Evolutionary conservation across 37 sponge, comb jelly and placozoan species (phyloP), one percentile per base, ranked within the genome.

Genomic region (Diacarnus erythraeanus): DNA sequence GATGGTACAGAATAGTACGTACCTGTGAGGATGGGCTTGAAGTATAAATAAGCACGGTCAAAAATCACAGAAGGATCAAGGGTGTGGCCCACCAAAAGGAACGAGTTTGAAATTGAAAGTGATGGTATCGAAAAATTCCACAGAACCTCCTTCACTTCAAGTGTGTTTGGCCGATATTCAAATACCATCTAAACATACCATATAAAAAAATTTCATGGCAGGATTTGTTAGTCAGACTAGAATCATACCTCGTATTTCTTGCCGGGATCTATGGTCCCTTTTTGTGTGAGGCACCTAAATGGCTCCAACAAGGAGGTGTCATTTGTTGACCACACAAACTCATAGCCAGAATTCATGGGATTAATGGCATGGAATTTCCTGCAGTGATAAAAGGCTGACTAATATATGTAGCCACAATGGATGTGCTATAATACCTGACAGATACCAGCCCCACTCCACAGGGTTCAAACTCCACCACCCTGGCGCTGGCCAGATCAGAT

Each of bases 91-190:
- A 96, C 94, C 27, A 98, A 74, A 42, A 98, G 90, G 71, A 98
- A 91, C 9, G 96, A 77, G 39, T 85, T 72, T 37, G 86, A 75
- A 35, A 94, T 43, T 71, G 80, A 81, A 30, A 84, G 86, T 10
- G 88, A 77, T n/a, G 94, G 89, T 31, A 98, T 98, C n/a, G 96
- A 89, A 71, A 98, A 98, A 60, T 64, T 43, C 99, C 99, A 98
- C 57, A 93, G 64, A 8, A 86, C 77, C 71, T 98, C 99, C 51
- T 82, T 71, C 34, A 76, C 12, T 1, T 96, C 86, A 57, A 86
- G 77, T 3, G 81, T 33, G 59, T 71, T 58, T 1, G 96, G 91
- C 1, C 39, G 59, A 59, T 82, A 98, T 69, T 98, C 99, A 91
- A 98, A 95, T 10, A 75, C 87, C 35, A 98, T 91, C 86, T 95